Conservation (phyloP, 2,113 vertebrate genomes). For the Oenanthe melanoleuca region DNA sequence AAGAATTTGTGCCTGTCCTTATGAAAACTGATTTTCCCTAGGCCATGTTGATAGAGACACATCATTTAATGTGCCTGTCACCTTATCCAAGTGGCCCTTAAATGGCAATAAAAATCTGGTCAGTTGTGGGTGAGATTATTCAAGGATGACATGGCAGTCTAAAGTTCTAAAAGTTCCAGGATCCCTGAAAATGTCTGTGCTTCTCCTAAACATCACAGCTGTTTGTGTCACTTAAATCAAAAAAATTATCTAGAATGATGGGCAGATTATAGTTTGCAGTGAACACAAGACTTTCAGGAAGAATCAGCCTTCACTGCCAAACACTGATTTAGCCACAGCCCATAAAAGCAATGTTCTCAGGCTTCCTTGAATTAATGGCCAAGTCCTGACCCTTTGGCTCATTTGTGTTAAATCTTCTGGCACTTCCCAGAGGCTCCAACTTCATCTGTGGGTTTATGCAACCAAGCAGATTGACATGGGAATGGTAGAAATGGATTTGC, state of each 20-base stretch:
- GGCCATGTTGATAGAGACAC: background rate
- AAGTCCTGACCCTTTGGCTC: background rate
- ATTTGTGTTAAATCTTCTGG: background rate
- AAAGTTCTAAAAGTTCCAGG: background rate
- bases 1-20: background rate
- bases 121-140: background rate
- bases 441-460: background rate
- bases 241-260: background rate
- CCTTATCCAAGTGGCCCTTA: background rate
- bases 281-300: background rate
- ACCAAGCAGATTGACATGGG: accelerated
- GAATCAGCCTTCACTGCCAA: background rate
- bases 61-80: background rate
- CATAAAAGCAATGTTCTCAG: background rate
- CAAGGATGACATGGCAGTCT: background rate
- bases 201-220: background rate
- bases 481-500: background rate
- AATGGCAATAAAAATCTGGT: background rate
- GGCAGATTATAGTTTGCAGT: background rate
- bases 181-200: background rate
- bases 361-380: background rate
- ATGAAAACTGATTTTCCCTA: background rate
- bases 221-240: background rate
- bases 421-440: background rate
- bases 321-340: accelerated